phyloP scores from a whole-genome alignment of 2,113 vertebrate genomes.

The Carettochelys insculpta region DNA sequence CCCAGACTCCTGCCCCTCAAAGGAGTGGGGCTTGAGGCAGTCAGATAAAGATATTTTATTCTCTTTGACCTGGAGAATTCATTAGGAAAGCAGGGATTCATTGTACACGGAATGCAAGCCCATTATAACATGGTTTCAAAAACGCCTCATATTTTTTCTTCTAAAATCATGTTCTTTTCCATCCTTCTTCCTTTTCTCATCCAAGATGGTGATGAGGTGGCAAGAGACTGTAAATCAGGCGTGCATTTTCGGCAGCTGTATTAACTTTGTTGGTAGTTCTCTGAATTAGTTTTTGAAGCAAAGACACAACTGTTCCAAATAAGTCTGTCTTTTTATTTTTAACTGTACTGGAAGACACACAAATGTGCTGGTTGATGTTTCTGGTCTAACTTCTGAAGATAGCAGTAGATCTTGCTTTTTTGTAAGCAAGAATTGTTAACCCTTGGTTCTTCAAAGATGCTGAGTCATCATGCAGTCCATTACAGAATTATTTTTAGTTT shows the following conservation, averaged over 20 bases:
- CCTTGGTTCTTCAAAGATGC: neutral
- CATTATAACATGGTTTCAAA: neutral
- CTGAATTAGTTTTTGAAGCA: neutral
- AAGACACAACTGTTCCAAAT: neutral
- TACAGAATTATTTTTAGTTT: neutral
- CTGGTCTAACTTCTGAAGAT: neutral
- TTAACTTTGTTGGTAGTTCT: neutral
- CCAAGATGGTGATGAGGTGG: neutral
- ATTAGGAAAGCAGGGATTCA: neutral
- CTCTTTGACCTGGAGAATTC: neutral
- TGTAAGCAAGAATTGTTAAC: neutral
- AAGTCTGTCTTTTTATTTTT: neutral
- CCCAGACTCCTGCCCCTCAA: no score
- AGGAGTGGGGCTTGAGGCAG: no score
- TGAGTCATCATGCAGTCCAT: neutral
- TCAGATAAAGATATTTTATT: neutral
- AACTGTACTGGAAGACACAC: neutral
- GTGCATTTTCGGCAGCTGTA: neutral
- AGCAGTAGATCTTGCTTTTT: neutral
- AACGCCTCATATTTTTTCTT: neutral
- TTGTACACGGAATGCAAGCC: neutral
- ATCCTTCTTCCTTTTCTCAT: neutral
- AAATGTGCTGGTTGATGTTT: neutral
- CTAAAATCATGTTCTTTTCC: fast-evolving
- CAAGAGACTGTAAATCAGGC: neutral